Evolutionary conservation across 2,113 vertebrate species (phyloP).

Genomic region (Uria aalge): DNA sequence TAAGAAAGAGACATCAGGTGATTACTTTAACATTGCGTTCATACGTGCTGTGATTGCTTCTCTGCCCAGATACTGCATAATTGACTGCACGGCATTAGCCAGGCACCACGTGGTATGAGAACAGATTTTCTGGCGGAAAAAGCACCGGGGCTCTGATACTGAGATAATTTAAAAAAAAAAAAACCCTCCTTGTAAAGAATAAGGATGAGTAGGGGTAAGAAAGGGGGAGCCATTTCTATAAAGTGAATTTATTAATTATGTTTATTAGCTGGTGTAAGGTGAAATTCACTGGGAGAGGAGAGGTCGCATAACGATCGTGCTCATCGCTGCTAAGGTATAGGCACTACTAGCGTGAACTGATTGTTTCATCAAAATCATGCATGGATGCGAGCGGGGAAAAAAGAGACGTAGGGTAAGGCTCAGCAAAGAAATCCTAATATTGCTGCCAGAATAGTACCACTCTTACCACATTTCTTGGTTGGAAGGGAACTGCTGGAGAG

Average conservation of each 20-base stretch:
- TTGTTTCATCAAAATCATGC: not conserved
- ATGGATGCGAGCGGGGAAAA: not conserved
- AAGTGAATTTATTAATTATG: not conserved
- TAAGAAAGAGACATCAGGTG: not conserved
- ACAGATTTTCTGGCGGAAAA: not conserved
- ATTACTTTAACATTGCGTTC: not conserved
- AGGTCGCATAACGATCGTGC: not conserved
- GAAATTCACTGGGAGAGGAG: not conserved
- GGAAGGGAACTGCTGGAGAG: no score
- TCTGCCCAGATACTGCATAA: slow-evolving; percentile 72
- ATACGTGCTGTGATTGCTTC: not conserved
- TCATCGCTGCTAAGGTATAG: not conserved
- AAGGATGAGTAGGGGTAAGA: not conserved
- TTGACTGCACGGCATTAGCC: slow-evolving; percentile 25
- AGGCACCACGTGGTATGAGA: slow-evolving; percentile 35
- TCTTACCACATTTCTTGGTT: not conserved
- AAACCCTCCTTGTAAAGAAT: not conserved
- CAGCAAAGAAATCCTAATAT: not conserved
- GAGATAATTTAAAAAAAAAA: not conserved
- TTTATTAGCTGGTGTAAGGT: not conserved
- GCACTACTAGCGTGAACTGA: not conserved
- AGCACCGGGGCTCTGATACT: not conserved
- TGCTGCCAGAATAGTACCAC: not conserved
- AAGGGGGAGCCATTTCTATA: not conserved
- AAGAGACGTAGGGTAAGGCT: not conserved